Base-by-base conservation (phyloP, 2,888 invertebrate genomes). In the Lepeophtheirus nordmannii region DNA sequence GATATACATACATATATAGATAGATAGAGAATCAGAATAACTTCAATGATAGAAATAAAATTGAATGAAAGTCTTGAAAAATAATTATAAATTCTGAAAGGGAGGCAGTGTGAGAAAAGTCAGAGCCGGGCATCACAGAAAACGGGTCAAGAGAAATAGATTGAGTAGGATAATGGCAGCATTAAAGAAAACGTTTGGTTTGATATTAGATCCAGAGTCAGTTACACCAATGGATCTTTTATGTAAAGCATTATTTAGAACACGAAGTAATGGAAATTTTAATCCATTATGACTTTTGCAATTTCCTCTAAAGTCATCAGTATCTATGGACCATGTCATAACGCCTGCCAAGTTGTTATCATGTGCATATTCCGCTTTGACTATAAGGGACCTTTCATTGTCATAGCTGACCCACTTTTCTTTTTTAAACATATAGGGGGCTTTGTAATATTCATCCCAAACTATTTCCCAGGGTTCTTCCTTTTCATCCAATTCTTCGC, bases 311-410 rank as follows among this genome's bases (percentile, higher is more conserved):
- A 89, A 89, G 75, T 90, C 90, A 70, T 91, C 90, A 0, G 88
- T 90, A 74, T 90, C 90, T 46, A 89, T 82, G 46, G 88, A 87
- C 90, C 90, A 90, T 8, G 89, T 82, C 89, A 90, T 89, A 0
- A 85, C 81, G 1, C 90, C 90, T 0, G 83, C 87, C 0, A 91
- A 75, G 5, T 80, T 79, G 70, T 82, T 79, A 68, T 80, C 79
- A 73, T 84, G 79, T 0, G 83, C 83, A 73, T 81, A 82, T 46
- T 74, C 64, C 23, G 74, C 73, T 81, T 90, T 90, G 56, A 82
- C 80, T 23, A 80, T 80, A 59, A 91, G 82, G 14, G 89, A 87
- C 23, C 82, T 79, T 0, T 82, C 80, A 72, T 87, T 83, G 71
- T 91, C 91, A 71, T 85, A 91, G 0, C 83, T 78, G 14, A 90